Conservation (phyloP, 2,113 vertebrate genomes). For the Aleadryas rufinucha region DNA sequence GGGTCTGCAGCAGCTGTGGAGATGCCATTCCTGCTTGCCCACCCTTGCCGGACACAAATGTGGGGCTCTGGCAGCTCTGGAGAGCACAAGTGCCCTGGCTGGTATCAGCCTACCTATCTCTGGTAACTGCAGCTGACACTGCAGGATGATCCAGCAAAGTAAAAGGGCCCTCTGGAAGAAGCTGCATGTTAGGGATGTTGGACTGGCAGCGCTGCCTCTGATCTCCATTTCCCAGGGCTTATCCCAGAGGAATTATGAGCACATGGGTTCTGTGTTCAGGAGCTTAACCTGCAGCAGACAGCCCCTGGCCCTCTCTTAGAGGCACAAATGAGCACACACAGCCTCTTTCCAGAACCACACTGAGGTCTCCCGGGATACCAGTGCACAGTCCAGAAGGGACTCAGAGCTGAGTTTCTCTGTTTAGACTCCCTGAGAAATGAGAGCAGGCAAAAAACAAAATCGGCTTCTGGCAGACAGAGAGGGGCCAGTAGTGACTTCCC, state of each 20-base stretch:
- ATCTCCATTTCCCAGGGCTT: neutral
- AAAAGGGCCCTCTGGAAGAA: neutral
- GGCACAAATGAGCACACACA: neutral
- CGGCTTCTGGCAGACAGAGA: neutral
- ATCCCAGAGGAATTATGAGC: neutral
- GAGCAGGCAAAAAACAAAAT: neutral
- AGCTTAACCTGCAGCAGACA: neutral
- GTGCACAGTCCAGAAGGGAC: neutral
- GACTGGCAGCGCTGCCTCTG: neutral
- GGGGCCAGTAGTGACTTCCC: neutral
- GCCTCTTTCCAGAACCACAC: neutral
- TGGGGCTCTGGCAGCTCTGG: neutral
- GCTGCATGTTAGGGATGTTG: neutral
- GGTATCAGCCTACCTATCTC: neutral
- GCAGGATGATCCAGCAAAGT: neutral
- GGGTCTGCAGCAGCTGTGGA: neutral
- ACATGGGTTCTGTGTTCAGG: neutral
- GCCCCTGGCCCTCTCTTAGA: neutral
- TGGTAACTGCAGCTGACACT: neutral
- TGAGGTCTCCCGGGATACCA: neutral
- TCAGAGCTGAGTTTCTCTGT: neutral
- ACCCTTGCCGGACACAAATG: accelerated
- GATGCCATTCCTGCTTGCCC: neutral
- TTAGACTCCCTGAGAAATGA: neutral
- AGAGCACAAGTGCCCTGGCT: neutral